phyloP scores from a whole-genome alignment of 2,888 invertebrate species.

The Caenorhabditis sp. region DNA sequence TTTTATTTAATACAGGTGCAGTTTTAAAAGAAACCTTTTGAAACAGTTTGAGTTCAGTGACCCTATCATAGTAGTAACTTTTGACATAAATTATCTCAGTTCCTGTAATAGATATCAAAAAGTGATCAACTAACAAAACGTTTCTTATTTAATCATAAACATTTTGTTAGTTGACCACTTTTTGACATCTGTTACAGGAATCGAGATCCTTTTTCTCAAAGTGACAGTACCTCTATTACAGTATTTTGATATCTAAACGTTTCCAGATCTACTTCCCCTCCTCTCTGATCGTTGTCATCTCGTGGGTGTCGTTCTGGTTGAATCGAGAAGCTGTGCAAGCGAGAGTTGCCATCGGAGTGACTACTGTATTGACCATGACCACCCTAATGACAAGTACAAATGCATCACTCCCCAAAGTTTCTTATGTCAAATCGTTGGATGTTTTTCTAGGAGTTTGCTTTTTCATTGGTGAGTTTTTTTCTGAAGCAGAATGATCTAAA shows the following conservation, averaged over 20 bases:
- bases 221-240: too few species aligned
- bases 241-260: too few species aligned
- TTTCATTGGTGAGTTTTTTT: conserved; percentile 80
- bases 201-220: too few species aligned
- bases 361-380: conserved; percentile 84
- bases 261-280: conserved; percentile 83
- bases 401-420: conserved; percentile 83
- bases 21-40: neutral
- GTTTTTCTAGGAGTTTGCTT: conserved; percentile 84
- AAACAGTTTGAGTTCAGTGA: too few species aligned
- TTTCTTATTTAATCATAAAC: too few species aligned
- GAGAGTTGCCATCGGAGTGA: conserved; percentile 84
- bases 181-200: too few species aligned
- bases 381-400: conserved; percentile 84
- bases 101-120: too few species aligned
- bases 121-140: too few species aligned
- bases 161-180: too few species aligned
- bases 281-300: conserved; percentile 83
- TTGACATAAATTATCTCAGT: too few species aligned
- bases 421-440: conserved; percentile 84
- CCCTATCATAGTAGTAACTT: too few species aligned
- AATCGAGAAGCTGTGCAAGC: conserved; percentile 84
- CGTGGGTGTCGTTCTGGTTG: conserved; percentile 83
- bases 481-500: neutral
- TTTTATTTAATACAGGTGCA: conserved; percentile 83